Base-by-base conservation (phyloP, 1,140 invertebrate species). In the Zelostemma sp. region DNA sequence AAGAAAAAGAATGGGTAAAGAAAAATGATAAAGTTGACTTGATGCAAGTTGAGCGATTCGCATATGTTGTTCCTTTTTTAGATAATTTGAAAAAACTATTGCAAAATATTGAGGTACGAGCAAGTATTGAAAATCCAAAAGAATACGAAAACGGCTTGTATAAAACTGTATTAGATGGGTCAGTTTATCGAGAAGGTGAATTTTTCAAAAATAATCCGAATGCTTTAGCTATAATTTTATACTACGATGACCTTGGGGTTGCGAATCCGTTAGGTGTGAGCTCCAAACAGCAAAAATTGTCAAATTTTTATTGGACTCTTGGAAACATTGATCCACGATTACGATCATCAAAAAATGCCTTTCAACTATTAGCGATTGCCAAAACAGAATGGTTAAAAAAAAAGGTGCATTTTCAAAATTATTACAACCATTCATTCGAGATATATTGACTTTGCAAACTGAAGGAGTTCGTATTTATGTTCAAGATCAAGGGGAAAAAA, bases 231-330 rank as follows among this genome's bases (percentile, higher is more conserved):
- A 25, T 25, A 25, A 25, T 25, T 4, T 25, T 25, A 4, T 25
- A 25, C 8, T 25, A 25, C 8, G 21, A 25, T 8, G 21, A 38
- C 48, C 33, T 38, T 28, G 47, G 53, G 21, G 21, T 61, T 18
- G 53, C 64, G 3, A 68, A 68, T 61, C 21, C 53, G 0, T 8
- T 68, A 2, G 51, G 57, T 9, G 25, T 35, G 15, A 48, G 12
- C 35, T 38, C 46, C 14, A 56, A 51, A 47, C 51, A 56, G 38
- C 25, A 67, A 25, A 67, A 68, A 19, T 6, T 57, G 12, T 35
- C 18, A 4, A 60, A 51, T 47, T 60, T 60, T 38, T 60, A 60
- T 18, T 60, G 58, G 58, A 60, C 48, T 4, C 17, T 51, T n/a
- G 58, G 1, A 6, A 60, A 60, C 12, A 51, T 60, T 4, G n/a